phyloP scores from a whole-genome alignment of 2,888 invertebrate genomes.

The Tridacna crocea region DNA sequence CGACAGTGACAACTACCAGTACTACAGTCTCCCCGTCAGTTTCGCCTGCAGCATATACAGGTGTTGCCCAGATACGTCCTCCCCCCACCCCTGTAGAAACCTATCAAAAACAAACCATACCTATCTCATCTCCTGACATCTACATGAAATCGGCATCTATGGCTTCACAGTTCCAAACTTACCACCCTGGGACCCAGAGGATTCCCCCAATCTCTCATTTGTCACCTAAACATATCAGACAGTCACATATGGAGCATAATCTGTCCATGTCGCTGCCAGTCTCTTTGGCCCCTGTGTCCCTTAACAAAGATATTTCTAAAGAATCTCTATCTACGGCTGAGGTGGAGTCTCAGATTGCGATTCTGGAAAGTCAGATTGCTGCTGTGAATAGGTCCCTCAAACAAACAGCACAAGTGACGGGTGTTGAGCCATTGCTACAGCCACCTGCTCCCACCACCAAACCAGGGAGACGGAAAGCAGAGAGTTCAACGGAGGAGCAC shows the following conservation, averaged over 20 bases:
- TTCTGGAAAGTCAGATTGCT: conserved; percentile 61
- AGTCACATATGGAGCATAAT: conserved; percentile 56
- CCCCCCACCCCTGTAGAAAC: conserved; percentile 42
- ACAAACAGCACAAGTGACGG: conserved; percentile 48
- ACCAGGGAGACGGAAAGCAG: conserved; percentile 50
- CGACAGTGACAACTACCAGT: conserved; percentile 54
- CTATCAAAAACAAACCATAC: conserved; percentile 52
- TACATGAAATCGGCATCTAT: conserved; percentile 44
- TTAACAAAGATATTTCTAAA: conserved; percentile 39
- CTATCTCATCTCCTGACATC: conserved; percentile 52
- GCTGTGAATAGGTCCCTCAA: conserved; percentile 60
- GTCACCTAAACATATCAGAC: conserved; percentile 64
- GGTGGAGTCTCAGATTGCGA: conserved; percentile 62
- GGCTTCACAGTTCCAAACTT: conserved; percentile 46
- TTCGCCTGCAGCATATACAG: conserved; percentile 53
- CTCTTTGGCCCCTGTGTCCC: conserved; percentile 41
- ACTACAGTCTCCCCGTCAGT: conserved; percentile 59
- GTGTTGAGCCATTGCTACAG: conserved; percentile 25
- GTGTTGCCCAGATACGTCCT: conserved; percentile 44
- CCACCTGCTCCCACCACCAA: conserved; percentile 26
- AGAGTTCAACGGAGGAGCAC: conserved; percentile 33
- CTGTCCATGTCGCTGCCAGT: conserved; percentile 61
- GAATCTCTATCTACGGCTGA: conserved; percentile 60
- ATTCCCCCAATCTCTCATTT: conserved; percentile 63
- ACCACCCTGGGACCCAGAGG: conserved; percentile 44